Base-by-base conservation (phyloP, 2,888 invertebrate genomes). In the Spisula subtruncata region DNA sequence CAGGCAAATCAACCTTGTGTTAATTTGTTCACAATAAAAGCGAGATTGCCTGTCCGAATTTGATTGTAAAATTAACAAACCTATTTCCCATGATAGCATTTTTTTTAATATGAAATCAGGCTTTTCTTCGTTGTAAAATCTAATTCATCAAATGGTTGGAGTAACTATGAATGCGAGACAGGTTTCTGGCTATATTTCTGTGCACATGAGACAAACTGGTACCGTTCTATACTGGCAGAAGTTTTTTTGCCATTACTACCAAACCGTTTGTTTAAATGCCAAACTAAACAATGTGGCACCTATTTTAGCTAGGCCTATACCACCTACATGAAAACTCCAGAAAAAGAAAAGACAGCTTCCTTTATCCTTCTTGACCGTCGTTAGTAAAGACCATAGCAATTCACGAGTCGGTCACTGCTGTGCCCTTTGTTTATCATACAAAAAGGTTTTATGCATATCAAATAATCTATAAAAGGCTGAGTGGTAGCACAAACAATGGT, bases 11-110 rank as follows among this genome's bases (percentile, higher is more conserved):
- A 71, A 29, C 71, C 32, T 71, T 29, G 71, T 29, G 25, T 32
- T 71, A 71, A 71, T 71, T 71, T 71, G 25, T 71, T 71, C n/a
- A 25, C 71, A 29, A 71, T 71, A 71, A 71, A 71, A 71, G 71
- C 32, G 10, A 71, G 8, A 71, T 71, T 71, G 32, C 25, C n/a
- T 71, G 25, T 25, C 32, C 29, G 16, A 4, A 71, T 29, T 71
- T 29, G 14, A 32, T 29, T n/a, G 71, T 29, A 71, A 71, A 71
- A 25, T 71, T 29, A 71, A 71, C 25, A 8, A 71, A 71, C 29
- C 5, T 71, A 29, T 71, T 71, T 71, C 71, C 71, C 71, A 25
- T 1, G 71, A 32, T 25, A 71, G 25, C 25, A 0, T 71, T 71
- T 71, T 71, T 29, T 29, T 71, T 6, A 25, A 71, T 71, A 71